These are phyloP conservation scores for Eulemur albifrons DNA, from an alignment of 2,797 vertebrate species.

Conservation along the genomic window DNA sequence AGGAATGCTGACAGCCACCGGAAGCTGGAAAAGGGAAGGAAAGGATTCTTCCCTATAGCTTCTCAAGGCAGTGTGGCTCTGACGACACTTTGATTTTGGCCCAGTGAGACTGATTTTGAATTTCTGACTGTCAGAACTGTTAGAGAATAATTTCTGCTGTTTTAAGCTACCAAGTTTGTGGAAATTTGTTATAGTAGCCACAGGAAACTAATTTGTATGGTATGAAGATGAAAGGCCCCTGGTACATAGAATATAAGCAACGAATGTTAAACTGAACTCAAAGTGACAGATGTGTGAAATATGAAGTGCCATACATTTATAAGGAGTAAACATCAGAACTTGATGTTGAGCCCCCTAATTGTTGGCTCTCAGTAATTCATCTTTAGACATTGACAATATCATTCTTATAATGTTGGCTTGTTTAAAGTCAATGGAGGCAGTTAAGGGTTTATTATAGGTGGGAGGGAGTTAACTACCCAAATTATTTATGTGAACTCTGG, in stretches of 20 bases:
- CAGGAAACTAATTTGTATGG: neutral
- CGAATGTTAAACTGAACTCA: neutral
- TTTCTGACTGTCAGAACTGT: neutral
- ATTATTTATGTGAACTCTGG: conserved; percentile 17
- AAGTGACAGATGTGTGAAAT: neutral
- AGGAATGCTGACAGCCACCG: neutral
- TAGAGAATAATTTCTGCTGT: neutral
- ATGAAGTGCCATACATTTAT: neutral
- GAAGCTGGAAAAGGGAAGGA: neutral
- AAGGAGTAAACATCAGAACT: neutral
- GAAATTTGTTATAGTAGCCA: neutral
- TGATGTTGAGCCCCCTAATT: neutral
- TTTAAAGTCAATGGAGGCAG: conserved; percentile 1
- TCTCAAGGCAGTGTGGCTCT: neutral
- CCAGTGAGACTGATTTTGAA: neutral
- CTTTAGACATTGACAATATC: conserved; percentile 11
- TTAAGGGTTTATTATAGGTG: neutral
- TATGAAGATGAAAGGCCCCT: neutral
- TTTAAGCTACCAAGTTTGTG: neutral
- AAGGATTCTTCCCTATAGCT: neutral
- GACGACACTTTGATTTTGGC: neutral
- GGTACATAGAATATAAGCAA: neutral
- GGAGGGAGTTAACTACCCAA: neutral
- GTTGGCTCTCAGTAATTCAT: neutral
- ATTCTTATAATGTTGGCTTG: neutral